Conservation (phyloP, 2,888 invertebrate species). For the Homarus gammarus region DNA sequence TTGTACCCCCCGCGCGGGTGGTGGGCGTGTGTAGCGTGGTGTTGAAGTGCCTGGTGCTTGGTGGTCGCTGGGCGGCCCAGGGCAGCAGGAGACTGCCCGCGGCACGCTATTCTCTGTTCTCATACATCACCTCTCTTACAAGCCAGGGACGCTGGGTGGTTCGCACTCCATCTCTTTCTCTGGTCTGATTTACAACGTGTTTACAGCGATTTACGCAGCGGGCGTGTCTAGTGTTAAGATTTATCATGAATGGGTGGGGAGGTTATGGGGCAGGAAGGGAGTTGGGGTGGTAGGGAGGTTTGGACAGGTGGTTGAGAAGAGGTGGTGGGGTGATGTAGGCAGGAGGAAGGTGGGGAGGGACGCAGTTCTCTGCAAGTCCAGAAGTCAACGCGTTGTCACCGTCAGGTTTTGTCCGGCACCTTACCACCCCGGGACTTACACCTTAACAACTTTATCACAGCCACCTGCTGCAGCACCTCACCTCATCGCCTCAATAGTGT, state of each 20-base stretch:
- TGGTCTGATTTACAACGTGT: slow-evolving; percentile 56
- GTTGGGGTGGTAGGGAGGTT: not conserved
- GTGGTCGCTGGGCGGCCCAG: not conserved
- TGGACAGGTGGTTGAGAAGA: not conserved
- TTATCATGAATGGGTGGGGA: slow-evolving; percentile 40
- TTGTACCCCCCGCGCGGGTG: slow-evolving; percentile 23
- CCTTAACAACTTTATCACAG: not conserved
- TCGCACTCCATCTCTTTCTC: slow-evolving; percentile 61
- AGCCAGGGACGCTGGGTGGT: slow-evolving; percentile 48
- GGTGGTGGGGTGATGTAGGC: not conserved
- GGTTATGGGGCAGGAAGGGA: not conserved
- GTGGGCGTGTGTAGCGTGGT: not conserved
- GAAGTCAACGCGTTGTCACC: not conserved
- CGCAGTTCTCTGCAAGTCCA: not conserved
- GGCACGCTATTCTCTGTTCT: slow-evolving; percentile 32
- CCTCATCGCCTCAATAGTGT: no score
- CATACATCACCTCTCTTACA: slow-evolving; percentile 57
- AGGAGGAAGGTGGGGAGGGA: not conserved
- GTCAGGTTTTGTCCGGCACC: not conserved
- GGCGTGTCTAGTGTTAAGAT: slow-evolving; percentile 47
- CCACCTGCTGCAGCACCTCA: no score
- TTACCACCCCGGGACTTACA: not conserved
- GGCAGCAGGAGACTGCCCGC: not conserved
- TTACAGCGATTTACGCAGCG: slow-evolving; percentile 63
- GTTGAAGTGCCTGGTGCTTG: not conserved